Evolutionary conservation across 2,113 vertebrate genomes (phyloP).

Genomic region (Pteronura brasiliensis): DNA sequence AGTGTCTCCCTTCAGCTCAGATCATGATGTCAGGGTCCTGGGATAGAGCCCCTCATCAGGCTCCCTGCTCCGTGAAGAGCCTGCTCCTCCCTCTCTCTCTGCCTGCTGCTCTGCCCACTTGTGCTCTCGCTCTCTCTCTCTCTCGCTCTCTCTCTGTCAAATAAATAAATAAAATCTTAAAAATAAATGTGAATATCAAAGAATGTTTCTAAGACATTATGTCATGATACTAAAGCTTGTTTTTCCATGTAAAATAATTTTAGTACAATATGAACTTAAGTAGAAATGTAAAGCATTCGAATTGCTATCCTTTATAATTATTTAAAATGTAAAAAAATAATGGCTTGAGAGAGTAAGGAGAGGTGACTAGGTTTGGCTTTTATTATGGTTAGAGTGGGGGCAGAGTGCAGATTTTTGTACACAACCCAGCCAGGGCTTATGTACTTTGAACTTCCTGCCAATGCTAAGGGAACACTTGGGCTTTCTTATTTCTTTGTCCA

Average conservation of each 20-base stretch:
- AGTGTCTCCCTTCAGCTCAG: too few species aligned
- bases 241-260: constrained; percentile 62
- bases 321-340: constrained; percentile 2
- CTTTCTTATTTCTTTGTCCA: background rate
- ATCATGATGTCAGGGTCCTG: too few species aligned
- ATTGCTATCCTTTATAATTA: background rate
- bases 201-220: constrained; percentile 14
- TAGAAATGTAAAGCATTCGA: constrained; percentile 19
- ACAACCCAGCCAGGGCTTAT: background rate
- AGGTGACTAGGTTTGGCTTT: background rate
- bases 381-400: background rate
- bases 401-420: background rate
- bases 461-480: background rate
- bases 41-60: too few species aligned
- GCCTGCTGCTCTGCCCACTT: too few species aligned
- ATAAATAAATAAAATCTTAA: too few species aligned
- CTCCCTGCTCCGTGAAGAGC: too few species aligned
- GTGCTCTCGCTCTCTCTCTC: too few species aligned
- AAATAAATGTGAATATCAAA: background rate
- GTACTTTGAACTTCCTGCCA: background rate
- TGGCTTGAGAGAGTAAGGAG: background rate
- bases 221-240: background rate
- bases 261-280: constrained; percentile 1
- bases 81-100: too few species aligned
- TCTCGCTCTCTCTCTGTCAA: too few species aligned